Percentiles rank a stretch among this genome's conserved stretches.
Evolutionary conservation across 2,888 invertebrate species (phyloP).

Genomic region (Eupithecia abbreviata): DNA sequence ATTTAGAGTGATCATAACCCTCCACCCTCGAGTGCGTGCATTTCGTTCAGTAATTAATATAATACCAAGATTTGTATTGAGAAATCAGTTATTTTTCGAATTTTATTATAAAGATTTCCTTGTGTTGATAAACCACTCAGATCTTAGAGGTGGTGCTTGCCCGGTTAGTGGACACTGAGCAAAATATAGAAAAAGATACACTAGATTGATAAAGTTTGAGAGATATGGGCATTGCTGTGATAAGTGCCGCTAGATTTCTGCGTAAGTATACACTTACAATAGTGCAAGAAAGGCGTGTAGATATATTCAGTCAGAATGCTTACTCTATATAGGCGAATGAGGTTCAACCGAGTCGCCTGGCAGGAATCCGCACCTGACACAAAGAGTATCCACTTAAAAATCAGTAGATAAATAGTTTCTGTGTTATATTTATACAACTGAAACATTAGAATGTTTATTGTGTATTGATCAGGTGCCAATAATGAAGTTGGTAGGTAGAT

Average conservation of each 20-base stretch:
- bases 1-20: background rate
- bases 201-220: background rate
- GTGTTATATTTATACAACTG: conserved; percentile 2
- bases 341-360: conserved; percentile 81
- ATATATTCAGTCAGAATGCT: conserved; percentile 61
- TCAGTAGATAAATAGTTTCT: conserved; percentile 18
- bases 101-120: background rate
- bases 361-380: conserved; percentile 82
- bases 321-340: conserved; percentile 81
- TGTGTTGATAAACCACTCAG: background rate
- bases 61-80: background rate
- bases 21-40: background rate
- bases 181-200: conserved; percentile 15
- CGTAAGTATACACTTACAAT: background rate
- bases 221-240: conserved; percentile 15
- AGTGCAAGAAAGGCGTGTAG: conserved; percentile 47
- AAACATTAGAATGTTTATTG: conserved; percentile 15
- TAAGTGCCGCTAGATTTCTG: conserved; percentile 22
- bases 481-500: background rate
- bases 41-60: background rate
- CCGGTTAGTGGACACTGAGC: conserved; percentile 6
- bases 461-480: background rate
- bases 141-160: background rate
- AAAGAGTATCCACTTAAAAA: conserved; percentile 61
- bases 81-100: background rate